phyloP scores from a whole-genome alignment of 2,113 vertebrate genomes.

The Psittacula cyanocephala region DNA sequence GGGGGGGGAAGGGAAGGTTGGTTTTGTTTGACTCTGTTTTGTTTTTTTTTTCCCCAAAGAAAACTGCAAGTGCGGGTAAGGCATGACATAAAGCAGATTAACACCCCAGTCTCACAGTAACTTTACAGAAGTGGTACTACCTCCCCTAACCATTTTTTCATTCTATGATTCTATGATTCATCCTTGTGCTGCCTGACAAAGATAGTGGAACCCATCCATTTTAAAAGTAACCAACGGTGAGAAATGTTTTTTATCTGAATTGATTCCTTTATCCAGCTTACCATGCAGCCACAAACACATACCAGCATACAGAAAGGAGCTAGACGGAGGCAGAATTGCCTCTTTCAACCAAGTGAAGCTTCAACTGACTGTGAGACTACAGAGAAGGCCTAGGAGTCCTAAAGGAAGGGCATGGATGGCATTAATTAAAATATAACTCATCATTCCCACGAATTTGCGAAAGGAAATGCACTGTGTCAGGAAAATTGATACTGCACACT shows the following conservation, averaged over 20 bases:
- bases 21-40: background rate
- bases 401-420: slow-evolving; percentile 27
- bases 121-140: background rate
- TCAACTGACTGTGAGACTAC: slow-evolving; percentile 51
- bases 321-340: slow-evolving; percentile 45
- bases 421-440: background rate
- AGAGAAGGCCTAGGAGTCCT: slow-evolving; percentile 40
- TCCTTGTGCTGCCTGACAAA: background rate
- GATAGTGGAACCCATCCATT: background rate
- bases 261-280: slow-evolving; percentile 30
- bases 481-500: background rate
- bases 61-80: background rate
- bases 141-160: background rate
- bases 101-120: background rate
- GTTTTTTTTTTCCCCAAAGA: background rate
- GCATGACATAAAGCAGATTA: background rate
- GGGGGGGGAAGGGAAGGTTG: too few species aligned
- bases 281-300: slow-evolving; percentile 6
- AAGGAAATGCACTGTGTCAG: background rate
- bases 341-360: slow-evolving; percentile 41
- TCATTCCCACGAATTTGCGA: background rate
- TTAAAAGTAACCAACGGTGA: background rate
- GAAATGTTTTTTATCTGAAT: background rate
- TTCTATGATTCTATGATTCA: too few species aligned
- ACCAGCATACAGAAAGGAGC: slow-evolving; percentile 28